These are phyloP conservation scores for Adoxophyes honmai DNA, from an alignment of 1,140 invertebrate genomes.

Conservation along the genomic window DNA sequence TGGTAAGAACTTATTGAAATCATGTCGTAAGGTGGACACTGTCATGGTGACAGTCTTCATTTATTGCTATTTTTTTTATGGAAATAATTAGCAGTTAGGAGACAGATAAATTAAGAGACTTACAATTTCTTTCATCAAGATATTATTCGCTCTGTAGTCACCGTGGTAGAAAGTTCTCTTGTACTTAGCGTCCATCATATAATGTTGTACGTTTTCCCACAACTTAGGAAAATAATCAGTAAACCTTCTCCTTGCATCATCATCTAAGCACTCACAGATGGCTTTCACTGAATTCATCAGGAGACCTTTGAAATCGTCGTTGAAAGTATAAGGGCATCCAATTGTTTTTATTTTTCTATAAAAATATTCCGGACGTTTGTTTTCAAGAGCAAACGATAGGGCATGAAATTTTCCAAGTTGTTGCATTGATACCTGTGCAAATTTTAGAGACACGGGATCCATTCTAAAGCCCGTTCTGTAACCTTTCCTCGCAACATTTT, in stretches of 20 bases:
- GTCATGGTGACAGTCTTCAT: too few relatives aligned
- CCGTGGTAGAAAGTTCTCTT: constrained; percentile 30
- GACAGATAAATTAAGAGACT: too few relatives aligned
- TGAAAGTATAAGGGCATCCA: constrained; percentile 14
- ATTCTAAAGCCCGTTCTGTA: constrained; percentile 28
- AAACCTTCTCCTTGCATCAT: constrained; percentile 15
- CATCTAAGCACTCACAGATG: not conserved
- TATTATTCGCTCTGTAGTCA: constrained; percentile 38
- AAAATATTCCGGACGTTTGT: constrained; percentile 40
- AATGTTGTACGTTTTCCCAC: not conserved
- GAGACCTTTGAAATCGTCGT: constrained; percentile 21
- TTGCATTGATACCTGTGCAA: constrained; percentile 28
- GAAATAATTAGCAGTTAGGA: too few relatives aligned
- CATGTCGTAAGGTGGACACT: too few relatives aligned
- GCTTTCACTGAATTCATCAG: constrained; percentile 13
- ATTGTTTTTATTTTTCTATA: constrained; percentile 32
- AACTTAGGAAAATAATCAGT: not conserved
- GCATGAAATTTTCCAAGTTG: constrained; percentile 39
- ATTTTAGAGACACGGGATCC: constrained; percentile 26
- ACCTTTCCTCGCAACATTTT: constrained; percentile 28
- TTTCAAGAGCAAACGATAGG: constrained; percentile 30
- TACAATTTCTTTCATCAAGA: constrained; percentile 29
- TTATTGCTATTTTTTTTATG: too few relatives aligned
- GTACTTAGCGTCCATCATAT: not conserved
- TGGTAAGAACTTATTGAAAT: too few relatives aligned